Percentiles rank a stretch among this genome's conserved stretches.
These are phyloP conservation scores for Sminthurinus aureus DNA, from an alignment of 2,888 invertebrate genomes.

Conservation along the genomic window DNA sequence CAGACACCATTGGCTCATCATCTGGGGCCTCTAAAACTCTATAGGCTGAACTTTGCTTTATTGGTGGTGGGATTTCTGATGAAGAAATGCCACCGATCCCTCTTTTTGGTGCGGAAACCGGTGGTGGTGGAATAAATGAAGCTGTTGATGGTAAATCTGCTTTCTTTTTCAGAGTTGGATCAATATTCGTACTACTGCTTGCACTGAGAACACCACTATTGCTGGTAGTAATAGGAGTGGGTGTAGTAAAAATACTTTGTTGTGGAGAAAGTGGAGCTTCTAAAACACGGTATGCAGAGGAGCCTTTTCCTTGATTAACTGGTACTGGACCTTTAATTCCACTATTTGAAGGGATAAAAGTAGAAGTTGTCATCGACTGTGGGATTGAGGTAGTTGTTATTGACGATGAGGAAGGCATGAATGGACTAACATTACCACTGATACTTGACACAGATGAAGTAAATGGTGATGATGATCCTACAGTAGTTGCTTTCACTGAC, in stretches of 20 bases:
- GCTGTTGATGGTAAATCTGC: too few species aligned
- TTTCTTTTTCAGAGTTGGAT: constrained; percentile 34
- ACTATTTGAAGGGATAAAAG: not conserved
- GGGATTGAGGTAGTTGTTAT: not conserved
- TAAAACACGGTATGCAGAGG: constrained; percentile 68
- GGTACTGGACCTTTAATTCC: constrained; percentile 44
- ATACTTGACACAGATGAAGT: not conserved
- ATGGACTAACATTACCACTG: too few species aligned
- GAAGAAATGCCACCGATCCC: constrained; percentile 52
- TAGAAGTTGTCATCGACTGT: not conserved
- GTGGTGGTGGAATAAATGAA: constrained; percentile 52
- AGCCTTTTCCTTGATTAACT: constrained; percentile 61
- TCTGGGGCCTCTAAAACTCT: constrained; percentile 64
- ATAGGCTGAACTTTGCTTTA: constrained; percentile 60
- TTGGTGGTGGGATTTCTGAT: constrained; percentile 55
- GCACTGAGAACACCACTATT: too few species aligned
- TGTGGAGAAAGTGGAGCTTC: constrained; percentile 63
- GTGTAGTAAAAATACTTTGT: constrained; percentile 1
- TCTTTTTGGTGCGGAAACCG: constrained; percentile 47
- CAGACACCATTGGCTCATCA: constrained; percentile 57
- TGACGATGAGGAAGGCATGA: not conserved
- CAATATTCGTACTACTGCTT: not conserved
- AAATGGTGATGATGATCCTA: not conserved
- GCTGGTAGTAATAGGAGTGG: too few species aligned
- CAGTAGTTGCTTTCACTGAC: not conserved